Evolutionary conservation across 2,113 vertebrate genomes (phyloP).

Genomic region (Catharus minimus): DNA sequence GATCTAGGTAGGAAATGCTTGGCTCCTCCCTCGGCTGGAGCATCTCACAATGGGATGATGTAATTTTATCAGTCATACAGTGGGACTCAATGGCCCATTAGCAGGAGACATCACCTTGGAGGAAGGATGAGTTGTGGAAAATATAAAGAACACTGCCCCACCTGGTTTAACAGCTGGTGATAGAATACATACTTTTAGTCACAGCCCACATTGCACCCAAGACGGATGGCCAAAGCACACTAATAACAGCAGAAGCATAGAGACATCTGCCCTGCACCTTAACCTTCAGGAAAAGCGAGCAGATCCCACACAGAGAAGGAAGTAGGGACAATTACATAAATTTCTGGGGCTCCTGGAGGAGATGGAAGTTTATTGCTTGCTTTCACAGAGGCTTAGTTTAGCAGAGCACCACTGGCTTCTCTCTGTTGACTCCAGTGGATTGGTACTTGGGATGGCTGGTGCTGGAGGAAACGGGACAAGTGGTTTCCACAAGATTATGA

Average conservation of each 20-base stretch:
- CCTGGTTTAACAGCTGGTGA: no score
- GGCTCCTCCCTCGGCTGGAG: no score
- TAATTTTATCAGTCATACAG: no score
- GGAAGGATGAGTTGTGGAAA: no score
- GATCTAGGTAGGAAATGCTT: no score
- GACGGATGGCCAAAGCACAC: slow-evolving; percentile 35
- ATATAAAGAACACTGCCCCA: no score
- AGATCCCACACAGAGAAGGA: neutral
- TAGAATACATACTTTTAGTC: no score
- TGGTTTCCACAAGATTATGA: neutral
- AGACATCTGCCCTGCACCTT: slow-evolving; percentile 67
- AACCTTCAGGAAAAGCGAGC: slow-evolving; percentile 63
- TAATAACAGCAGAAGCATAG: slow-evolving; percentile 58
- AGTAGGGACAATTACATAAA: slow-evolving; percentile 79
- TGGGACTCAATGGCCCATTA: no score
- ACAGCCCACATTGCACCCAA: no score
- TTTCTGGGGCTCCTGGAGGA: slow-evolving; percentile 57
- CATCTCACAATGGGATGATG: no score
- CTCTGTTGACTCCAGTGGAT: neutral
- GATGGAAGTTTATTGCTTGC: slow-evolving; percentile 76
- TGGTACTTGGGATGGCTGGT: neutral
- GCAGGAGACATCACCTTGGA: no score
- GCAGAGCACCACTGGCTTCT: slow-evolving; percentile 10
- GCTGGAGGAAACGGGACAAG: neutral
- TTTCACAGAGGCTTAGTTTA: slow-evolving; percentile 70